Conservation (phyloP, 1,140 invertebrate species). For the Mylabris phalerata region DNA sequence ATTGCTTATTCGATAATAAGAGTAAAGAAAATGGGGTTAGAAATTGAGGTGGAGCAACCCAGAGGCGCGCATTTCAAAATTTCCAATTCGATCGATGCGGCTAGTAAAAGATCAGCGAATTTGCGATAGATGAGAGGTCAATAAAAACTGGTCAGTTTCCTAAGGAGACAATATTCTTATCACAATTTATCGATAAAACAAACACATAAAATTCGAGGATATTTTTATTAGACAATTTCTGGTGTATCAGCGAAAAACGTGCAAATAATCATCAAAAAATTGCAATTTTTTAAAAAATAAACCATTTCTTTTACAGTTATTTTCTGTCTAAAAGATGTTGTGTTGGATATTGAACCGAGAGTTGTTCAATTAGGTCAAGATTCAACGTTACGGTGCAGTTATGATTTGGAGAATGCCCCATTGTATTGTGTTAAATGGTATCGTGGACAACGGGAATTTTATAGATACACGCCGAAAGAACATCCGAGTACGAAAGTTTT, state of each 20-base stretch:
- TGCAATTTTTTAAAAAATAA: background rate
- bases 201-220: too few species aligned
- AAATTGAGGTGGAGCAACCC: too few species aligned
- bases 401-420: conserved; percentile 63
- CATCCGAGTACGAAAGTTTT: conserved; percentile 62
- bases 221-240: too few species aligned
- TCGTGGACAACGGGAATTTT: conserved; percentile 68
- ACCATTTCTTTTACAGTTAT: conserved; percentile 29
- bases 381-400: conserved; percentile 61
- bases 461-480: conserved; percentile 65
- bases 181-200: too few species aligned
- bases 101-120: too few species aligned
- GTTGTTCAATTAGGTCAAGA: conserved; percentile 58
- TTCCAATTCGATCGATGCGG: too few species aligned
- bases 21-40: too few species aligned
- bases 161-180: too few species aligned
- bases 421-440: conserved; percentile 84
- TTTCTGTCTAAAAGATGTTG: conserved; percentile 46
- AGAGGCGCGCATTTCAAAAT: too few species aligned
- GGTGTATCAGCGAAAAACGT: background rate
- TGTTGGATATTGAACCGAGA: conserved; percentile 47
- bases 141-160: too few species aligned
- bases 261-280: background rate
- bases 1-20: too few species aligned
- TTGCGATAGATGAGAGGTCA: too few species aligned